These are phyloP conservation scores for Galendromus occidentalis DNA, from an alignment of 1,140 invertebrate genomes.

Conservation along the genomic window DNA sequence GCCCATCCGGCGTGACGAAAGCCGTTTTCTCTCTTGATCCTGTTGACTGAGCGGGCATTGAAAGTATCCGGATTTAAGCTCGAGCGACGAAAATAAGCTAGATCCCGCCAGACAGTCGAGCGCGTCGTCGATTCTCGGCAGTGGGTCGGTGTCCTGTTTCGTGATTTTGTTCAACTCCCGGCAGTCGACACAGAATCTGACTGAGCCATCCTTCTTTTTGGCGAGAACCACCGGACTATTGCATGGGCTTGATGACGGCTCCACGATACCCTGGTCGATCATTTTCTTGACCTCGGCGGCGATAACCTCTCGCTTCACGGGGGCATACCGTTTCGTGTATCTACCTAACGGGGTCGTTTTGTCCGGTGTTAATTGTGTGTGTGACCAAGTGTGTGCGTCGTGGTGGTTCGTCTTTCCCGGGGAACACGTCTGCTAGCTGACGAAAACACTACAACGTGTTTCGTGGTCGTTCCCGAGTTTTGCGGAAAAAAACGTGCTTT, in stretches of 20 bases:
- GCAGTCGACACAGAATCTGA: slow-evolving; percentile 30
- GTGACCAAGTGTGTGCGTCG: slow-evolving; percentile 11
- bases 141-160: slow-evolving; percentile 30
- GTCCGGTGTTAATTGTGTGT: slow-evolving; percentile 23
- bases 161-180: slow-evolving; percentile 29
- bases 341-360: slow-evolving; percentile 18
- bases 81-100: slow-evolving; percentile 28
- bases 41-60: slow-evolving; percentile 26
- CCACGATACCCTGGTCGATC: slow-evolving; percentile 24
- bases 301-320: neutral
- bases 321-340: slow-evolving; percentile 5
- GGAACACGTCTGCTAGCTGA: no score
- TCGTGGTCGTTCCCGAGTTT: no score
- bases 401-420: neutral
- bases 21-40: slow-evolving; percentile 26
- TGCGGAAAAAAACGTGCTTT: no score
- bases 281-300: slow-evolving; percentile 21
- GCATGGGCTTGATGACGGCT: slow-evolving; percentile 26
- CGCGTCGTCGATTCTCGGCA: slow-evolving; percentile 31
- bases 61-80: slow-evolving; percentile 32
- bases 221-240: slow-evolving; percentile 29
- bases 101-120: slow-evolving; percentile 26
- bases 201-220: slow-evolving; percentile 30
- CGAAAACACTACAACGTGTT: no score
- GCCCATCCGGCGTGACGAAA: no score